Evolutionary conservation across 2,797 vertebrate species (phyloP).

Genomic region (Coregonus ussuriensis): DNA sequence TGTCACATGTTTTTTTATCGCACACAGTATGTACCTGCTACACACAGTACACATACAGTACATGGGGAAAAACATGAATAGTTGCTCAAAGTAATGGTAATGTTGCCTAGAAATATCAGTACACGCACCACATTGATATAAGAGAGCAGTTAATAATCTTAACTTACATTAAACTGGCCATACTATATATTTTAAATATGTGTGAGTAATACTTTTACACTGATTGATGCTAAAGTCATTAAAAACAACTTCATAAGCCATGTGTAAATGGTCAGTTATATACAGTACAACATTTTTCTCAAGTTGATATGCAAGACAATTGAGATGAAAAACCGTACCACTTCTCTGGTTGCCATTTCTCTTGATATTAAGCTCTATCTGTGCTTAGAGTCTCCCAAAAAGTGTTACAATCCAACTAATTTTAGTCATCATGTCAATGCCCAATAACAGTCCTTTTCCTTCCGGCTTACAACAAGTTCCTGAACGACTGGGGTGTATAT

Average conservation of each 20-base stretch:
- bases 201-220: neutral
- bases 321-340: too few relatives aligned
- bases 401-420: too few relatives aligned
- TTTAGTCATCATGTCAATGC: too few relatives aligned
- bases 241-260: neutral
- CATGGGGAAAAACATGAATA: neutral
- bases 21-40: neutral
- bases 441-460: neutral
- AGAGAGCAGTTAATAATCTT: neutral
- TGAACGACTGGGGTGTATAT: slow-evolving; percentile 3
- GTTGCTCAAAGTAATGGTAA: neutral
- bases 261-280: neutral
- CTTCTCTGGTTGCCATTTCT: too few relatives aligned
- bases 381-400: neutral
- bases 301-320: too few relatives aligned
- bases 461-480: neutral
- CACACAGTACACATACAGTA: neutral
- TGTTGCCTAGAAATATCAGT: neutral
- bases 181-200: neutral
- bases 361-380: neutral
- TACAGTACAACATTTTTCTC: neutral
- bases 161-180: neutral
- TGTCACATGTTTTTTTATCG: neutral
- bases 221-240: neutral
- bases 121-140: neutral